phyloP scores from a whole-genome alignment of 2,888 invertebrate species.

The Stratiomys singularior region DNA sequence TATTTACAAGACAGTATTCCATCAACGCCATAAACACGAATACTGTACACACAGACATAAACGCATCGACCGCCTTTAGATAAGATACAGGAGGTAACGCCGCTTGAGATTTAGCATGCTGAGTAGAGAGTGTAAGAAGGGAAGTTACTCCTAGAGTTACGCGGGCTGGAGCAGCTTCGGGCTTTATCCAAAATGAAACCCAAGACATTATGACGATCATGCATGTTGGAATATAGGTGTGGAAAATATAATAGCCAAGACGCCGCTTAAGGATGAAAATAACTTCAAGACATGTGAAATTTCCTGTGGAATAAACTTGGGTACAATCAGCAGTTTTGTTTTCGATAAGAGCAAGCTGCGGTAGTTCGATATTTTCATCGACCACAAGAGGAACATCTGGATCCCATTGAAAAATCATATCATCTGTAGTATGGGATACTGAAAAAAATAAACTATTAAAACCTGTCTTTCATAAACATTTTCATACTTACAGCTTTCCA shows the following conservation, averaged over 20 bases:
- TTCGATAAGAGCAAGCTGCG: conserved; percentile 85
- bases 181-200: conserved; percentile 97
- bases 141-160: conserved; percentile 91
- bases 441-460: conserved; percentile 58
- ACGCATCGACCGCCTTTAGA: conserved; percentile 91
- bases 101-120: conserved; percentile 91
- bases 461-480: conserved; percentile 1
- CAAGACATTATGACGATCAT: conserved; percentile 95
- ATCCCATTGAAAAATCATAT: conserved; percentile 94
- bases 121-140: conserved; percentile 86
- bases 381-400: conserved; percentile 89
- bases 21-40: conserved; percentile 91
- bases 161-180: conserved; percentile 90
- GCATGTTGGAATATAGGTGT: conserved; percentile 91
- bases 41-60: conserved; percentile 93
- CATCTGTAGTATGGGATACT: conserved; percentile 95
- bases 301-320: conserved; percentile 88
- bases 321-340: conserved; percentile 92
- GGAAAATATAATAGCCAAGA: conserved; percentile 89
- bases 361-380: conserved; percentile 89
- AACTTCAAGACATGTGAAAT: conserved; percentile 90
- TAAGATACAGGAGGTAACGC: conserved; percentile 90
- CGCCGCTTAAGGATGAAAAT: conserved; percentile 86
- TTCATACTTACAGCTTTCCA: conserved; percentile 86
- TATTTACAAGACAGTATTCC: conserved; percentile 91